A percentile compares a stretch with the other conserved stretches of the same genome.
phyloP scores from a whole-genome alignment of 2,797 vertebrate genomes.

The Amblyraja radiata region DNA sequence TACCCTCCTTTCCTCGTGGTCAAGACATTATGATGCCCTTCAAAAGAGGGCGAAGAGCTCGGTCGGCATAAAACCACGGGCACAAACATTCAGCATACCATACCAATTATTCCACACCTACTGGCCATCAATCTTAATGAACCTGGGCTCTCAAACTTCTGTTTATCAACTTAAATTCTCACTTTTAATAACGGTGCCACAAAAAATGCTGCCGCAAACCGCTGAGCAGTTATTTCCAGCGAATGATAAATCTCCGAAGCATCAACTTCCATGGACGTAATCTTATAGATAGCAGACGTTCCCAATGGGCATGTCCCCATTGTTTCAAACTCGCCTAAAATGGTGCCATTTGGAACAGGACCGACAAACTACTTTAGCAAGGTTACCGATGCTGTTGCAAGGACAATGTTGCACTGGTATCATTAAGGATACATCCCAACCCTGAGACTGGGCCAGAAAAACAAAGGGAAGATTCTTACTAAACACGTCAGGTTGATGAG shows the following conservation, averaged over 20 bases:
- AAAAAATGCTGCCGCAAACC: background rate
- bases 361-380: background rate
- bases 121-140: background rate
- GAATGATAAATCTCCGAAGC: background rate
- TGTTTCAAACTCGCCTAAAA: background rate
- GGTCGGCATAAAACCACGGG: background rate
- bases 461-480: no score
- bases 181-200: background rate
- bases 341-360: background rate
- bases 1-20: background rate
- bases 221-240: background rate
- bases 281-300: background rate
- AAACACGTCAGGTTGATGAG: no score
- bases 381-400: background rate
- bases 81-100: background rate
- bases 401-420: no score
- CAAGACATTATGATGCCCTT: background rate
- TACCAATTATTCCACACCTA: background rate
- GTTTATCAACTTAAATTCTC: background rate
- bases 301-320: background rate
- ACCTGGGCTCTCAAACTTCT: background rate
- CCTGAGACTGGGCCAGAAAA: no score
- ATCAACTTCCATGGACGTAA: background rate
- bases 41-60: background rate
- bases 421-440: no score